Base-by-base conservation (phyloP, 35 echinoderm and acorn worm species). In the Anneissia japonica region DNA sequence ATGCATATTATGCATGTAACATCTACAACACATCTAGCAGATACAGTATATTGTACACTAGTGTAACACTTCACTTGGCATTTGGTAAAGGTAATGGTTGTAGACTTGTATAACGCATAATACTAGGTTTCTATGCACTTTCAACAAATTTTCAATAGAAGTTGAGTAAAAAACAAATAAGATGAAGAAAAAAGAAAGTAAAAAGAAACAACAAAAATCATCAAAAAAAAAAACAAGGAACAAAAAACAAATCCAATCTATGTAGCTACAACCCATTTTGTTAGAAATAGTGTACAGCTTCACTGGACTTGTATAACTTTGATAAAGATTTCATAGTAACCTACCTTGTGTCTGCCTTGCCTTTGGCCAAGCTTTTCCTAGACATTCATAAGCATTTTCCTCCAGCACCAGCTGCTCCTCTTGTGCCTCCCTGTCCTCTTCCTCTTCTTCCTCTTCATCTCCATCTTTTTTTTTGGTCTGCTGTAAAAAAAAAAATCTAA, bases 261-360 rank as follows among this genome's bases (percentile, higher is more conserved):
- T 0, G 14, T 0, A 0, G 16, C 76, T 78, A 26, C 1, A 0
- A 17, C 76, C 17, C 32, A 19, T 33, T 16, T 3, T 78, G 14
- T 17, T 14, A 78, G n/a, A 19, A 17, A 28, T 38, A 28, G 21
- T 38, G 21, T 81, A 10, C 36, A 21, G 0, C 28, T 17, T 6
- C 0, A 37, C 79, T 31, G 28, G 37, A 17, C 23, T 17, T 0
- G n/a, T n/a, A n/a, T n/a, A n/a, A n/a, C n/a, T n/a, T n/a, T n/a
- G n/a, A n/a, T n/a, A n/a, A n/a, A n/a, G n/a, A n/a, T n/a, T 72
- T 11, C 36, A 0, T 77, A 14, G 12, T 80, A 32, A 40, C 86
- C 75, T 76, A 97, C 95, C 88, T 93, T 99, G 96, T 2, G 96
- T 99, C 55, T 88, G 79, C 37, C 84, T 88, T n/a, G 81, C 46